Evolutionary conservation across 2,113 vertebrate species (phyloP), one percentile per base, ranked within the genome.

Genomic region (Syngnathus scovelli): DNA sequence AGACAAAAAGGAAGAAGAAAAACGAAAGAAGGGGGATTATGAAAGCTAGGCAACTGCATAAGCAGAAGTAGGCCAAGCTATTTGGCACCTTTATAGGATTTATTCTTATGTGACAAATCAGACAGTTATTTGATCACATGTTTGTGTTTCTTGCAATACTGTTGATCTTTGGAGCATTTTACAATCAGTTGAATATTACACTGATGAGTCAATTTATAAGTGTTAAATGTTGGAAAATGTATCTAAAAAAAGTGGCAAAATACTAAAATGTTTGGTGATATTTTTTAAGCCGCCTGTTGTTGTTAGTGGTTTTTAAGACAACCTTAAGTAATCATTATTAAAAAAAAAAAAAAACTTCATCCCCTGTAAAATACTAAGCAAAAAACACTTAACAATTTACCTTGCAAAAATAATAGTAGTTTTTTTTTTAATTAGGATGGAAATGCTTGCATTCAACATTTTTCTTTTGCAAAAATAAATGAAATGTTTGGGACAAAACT

Each of bases 61-160:
- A 59, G 60, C 62, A 61, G 78, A 81, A 87, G 77, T 82, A 80
- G 76, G 76, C 65, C 54, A 6, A 68, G 65, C 67, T 46, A 68
- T 63, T 21, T 43, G 51, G 7, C 18, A 49, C 39, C 51, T 75
- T 74, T 64, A 59, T 15, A 62, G 64, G 18, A 66, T 61, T 78
- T 72, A 75, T 78, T 83, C 74, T 59, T 70, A 19, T 62, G 19
- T 36, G 23, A 70, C 33, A 19, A 61, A 19, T 62, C 16, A 27
- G 23, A 70, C 33, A 19, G 52, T 38, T 8, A 46, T n/a, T 5
- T 10, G 9, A 19, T 12, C 19, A 61, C 39, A 27, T 27, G 44
- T 49, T 43, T 4, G n/a, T 27, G 23, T 39, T 61, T 9, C n/a
- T 12, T 23, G 19, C 19, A 43, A 43, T n/a, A 62, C 10, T 59